Evolutionary conservation across 2,113 vertebrate genomes (phyloP).

Genomic region (Gorsachius goisagi): DNA sequence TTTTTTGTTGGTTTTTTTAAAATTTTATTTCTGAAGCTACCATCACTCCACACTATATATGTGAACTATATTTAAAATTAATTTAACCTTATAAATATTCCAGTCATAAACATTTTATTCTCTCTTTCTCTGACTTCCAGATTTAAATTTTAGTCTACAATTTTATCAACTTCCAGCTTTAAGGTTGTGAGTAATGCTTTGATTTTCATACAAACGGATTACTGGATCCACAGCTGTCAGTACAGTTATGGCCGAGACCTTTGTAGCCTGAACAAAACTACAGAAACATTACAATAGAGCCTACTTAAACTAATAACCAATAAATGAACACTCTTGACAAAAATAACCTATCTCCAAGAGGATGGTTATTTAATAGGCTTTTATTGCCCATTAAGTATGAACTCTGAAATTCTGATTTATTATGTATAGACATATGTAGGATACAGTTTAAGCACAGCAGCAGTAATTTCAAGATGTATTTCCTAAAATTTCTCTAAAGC

Average conservation of each 20-base stretch:
- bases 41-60: background rate
- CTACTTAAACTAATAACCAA: background rate
- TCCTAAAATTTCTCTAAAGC: background rate
- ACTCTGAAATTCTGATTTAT: background rate
- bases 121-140: background rate
- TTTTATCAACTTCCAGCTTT: background rate
- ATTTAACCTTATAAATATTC: background rate
- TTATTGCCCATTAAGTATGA: background rate
- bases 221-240: slow-evolving; percentile 21
- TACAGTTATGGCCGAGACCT: background rate
- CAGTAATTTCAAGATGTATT: background rate
- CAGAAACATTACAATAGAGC: background rate
- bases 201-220: slow-evolving; percentile 37
- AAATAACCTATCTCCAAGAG: background rate
- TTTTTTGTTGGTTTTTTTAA: background rate
- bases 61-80: background rate
- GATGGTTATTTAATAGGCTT: background rate
- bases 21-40: background rate
- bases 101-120: background rate
- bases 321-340: background rate
- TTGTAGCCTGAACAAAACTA: background rate
- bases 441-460: background rate
- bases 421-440: background rate
- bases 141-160: background rate
- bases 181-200: background rate